Evolutionary conservation across 1,140 invertebrate genomes (phyloP), one percentile per base, ranked within the genome.

Genomic region (Streblospio benedicti): DNA sequence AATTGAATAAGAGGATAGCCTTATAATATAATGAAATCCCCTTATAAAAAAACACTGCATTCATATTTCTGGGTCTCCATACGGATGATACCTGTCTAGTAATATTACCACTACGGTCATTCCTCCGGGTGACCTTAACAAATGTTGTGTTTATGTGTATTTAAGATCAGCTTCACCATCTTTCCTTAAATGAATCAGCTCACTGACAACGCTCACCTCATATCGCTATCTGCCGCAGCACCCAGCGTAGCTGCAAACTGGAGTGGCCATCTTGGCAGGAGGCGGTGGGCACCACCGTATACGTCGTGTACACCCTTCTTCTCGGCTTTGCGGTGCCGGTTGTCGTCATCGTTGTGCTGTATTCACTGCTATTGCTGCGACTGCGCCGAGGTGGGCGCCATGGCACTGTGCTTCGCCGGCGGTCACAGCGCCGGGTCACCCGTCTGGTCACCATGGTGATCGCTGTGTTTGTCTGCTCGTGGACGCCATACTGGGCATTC

Each of bases 401-500:
- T 6, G 30, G 27, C 4, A 43, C 23, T 38, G 54, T 33, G 4
- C 28, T n/a, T 35, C 50, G 38, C 31, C 25, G 45, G 20, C 33
- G 55, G 12, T 91, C 91, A 0, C 90, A 95, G 69, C 82, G 88
- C 18, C 43, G 49, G 31, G 53, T 64, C 5, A 64, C 63, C 14
- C 33, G 55, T 5, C 55, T 64, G 6, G 63, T 64, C 28, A 54
- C 43, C 16, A 20, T 49, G 2, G 59, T 64, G n/a, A 62, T 64
- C 12, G 51, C 33, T 32, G 55, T 64, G 6, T 64, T 53, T 38
- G 45, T 61, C 33, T 32, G 53, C 45, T 61, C 51, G 31, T 64
- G 63, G 63, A 32, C 62, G 33, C 63, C 63, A n/a, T 62, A 53
- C 47, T 62, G 57, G 54, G 60, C 53, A 18, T 53, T 64, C 18